Conservation (phyloP, 92 coral and sea anemone species). For the Diadumene lineata region DNA sequence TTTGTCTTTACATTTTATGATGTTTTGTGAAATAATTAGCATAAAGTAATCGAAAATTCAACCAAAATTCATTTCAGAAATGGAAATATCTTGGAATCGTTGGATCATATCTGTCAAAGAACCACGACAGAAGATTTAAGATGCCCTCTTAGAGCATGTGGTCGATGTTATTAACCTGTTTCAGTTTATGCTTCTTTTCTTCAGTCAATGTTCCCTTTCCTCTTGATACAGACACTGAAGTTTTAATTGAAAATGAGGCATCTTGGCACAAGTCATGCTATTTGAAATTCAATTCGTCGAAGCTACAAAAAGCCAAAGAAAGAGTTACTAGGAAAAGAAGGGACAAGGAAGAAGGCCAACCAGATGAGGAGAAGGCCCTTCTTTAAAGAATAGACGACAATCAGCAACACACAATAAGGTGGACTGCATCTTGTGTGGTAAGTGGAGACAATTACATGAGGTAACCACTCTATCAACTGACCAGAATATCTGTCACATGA, state of each 20-base stretch:
- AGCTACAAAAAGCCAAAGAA: conserved; percentile 67
- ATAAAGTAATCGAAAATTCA: background rate
- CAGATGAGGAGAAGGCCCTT: conserved; percentile 41
- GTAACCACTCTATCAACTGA: conserved; percentile 60
- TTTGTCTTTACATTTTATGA: background rate
- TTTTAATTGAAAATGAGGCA: conserved; percentile 61
- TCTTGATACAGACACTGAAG: conserved; percentile 31
- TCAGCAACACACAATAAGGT: conserved; percentile 29
- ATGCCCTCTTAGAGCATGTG: conserved; percentile 59
- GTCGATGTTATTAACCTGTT: conserved; percentile 20
- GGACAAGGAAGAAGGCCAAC: conserved; percentile 21
- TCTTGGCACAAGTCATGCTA: conserved; percentile 79
- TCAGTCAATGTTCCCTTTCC: conserved; percentile 38
- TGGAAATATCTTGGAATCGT: conserved; percentile 45
- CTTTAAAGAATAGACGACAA: conserved; percentile 40
- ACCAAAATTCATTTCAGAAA: conserved; percentile 25
- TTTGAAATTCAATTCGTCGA: conserved; percentile 56
- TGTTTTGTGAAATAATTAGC: background rate
- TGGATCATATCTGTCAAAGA: conserved; percentile 56
- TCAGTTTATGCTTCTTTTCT: conserved; percentile 56
- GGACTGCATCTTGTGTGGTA: conserved; percentile 56
- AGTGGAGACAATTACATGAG: conserved; percentile 46
- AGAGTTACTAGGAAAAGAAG: conserved; percentile 31
- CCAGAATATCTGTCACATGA: conserved; percentile 56
- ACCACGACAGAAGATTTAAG: conserved; percentile 53